These are phyloP conservation scores for Beris morrisii DNA, from an alignment of 2,888 invertebrate species.

Conservation along the genomic window DNA sequence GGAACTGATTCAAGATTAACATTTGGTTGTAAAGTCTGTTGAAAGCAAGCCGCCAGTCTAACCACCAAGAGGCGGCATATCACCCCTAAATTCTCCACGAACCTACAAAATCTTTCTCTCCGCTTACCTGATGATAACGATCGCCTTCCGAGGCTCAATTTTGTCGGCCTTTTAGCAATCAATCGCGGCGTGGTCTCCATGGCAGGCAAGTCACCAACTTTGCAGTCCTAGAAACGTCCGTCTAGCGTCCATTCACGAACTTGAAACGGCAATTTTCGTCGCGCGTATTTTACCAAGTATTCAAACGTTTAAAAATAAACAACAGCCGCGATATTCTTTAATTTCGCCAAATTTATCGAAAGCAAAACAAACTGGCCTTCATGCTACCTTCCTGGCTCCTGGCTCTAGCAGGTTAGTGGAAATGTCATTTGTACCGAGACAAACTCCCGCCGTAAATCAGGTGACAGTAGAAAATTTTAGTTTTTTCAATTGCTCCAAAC, in stretches of 20 bases:
- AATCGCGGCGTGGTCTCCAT: slow-evolving; percentile 23
- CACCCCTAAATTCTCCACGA: no score
- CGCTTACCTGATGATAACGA: slow-evolving; percentile 1
- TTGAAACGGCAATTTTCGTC: neutral
- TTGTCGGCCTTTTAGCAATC: neutral
- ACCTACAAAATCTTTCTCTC: no score
- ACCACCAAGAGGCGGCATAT: no score
- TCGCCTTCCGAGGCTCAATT: slow-evolving; percentile 8
- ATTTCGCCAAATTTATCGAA: neutral
- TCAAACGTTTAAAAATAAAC: no score
- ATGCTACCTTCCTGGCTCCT: neutral
- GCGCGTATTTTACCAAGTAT: no score
- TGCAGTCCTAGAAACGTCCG: neutral
- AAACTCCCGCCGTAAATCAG: slow-evolving; percentile 13
- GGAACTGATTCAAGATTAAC: no score
- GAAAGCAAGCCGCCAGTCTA: no score
- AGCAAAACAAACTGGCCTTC: neutral
- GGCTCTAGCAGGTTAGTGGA: neutral
- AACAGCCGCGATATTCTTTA: no score
- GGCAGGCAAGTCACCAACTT: neutral
- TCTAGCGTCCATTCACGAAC: neutral
- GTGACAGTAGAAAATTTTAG: neutral
- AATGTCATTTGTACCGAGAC: neutral
- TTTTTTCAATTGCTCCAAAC: no score
- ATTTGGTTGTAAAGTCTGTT: no score